Evolutionary conservation across 2,797 vertebrate species (phyloP).

Genomic region (Lepus townsendii): DNA sequence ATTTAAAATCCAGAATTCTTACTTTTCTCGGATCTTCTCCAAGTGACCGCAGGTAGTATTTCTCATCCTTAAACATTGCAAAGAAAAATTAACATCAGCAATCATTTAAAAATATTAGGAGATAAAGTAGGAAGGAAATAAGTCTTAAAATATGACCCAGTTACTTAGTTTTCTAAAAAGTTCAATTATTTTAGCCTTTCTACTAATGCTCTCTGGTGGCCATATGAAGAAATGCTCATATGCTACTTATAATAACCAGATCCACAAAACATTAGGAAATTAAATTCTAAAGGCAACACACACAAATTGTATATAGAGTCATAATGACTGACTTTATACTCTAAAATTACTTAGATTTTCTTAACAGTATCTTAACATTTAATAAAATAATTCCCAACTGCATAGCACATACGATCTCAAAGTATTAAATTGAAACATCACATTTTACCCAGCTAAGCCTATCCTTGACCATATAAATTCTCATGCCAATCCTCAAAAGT

Average conservation of each 20-base stretch:
- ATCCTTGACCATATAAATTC: slow-evolving; percentile 32
- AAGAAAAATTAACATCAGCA: slow-evolving; percentile 52
- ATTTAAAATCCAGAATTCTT: slow-evolving; percentile 73
- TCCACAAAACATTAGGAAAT: slow-evolving; percentile 45
- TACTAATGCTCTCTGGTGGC: slow-evolving; percentile 84
- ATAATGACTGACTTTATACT: background rate
- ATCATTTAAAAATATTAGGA: slow-evolving; percentile 56
- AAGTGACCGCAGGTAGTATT: slow-evolving; percentile 96
- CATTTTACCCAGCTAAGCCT: slow-evolving; percentile 45
- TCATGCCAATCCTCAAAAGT: slow-evolving; percentile 43
- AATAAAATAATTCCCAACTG: slow-evolving; percentile 29
- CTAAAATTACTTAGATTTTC: slow-evolving; percentile 45
- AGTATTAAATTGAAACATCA: background rate
- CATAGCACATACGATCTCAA: background rate
- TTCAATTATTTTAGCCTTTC: slow-evolving; percentile 71
- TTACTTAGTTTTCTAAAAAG: slow-evolving; percentile 61
- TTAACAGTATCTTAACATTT: slow-evolving; percentile 13
- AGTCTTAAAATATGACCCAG: slow-evolving; percentile 59
- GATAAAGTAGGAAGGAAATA: slow-evolving; percentile 18
- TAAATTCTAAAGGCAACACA: slow-evolving; percentile 46
- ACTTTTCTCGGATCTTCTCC: slow-evolving; percentile 97
- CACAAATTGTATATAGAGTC: background rate
- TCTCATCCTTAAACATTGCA: slow-evolving; percentile 92
- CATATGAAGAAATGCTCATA: slow-evolving; percentile 65
- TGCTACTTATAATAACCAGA: background rate